Evolutionary conservation across 2,113 vertebrate genomes (phyloP), one percentile per base, ranked within the genome.

Genomic region (Fregata magnificens): DNA sequence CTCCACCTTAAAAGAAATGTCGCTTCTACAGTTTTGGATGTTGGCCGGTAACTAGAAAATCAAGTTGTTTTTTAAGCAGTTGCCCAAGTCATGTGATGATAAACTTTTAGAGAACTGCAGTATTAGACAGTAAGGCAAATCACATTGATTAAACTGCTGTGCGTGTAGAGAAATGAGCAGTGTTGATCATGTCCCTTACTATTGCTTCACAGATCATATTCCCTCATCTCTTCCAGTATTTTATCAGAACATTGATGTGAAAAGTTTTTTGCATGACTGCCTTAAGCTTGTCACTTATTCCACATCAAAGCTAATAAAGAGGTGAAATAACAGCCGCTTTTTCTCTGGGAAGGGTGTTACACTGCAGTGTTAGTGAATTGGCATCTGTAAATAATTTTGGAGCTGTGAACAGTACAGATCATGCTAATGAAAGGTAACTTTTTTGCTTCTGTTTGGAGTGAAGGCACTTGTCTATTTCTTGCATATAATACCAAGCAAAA

Each of bases 221-320:
- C 77, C 52, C 78, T 90, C 67, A 77, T 72, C 81, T 86, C 82
- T 96, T 55, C 36, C 81, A 90, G 95, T 95, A 94, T 92, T 95
- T 86, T 84, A 79, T 49, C 49, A 74, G 65, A 65, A 79, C 29
- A n/a, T 24, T 52, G 67, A 84, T 87, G 82, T 86, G 95, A 73
- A 74, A 76, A 85, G 91, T 58, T 82, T 93, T 90, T 94, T 97
- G 97, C 97, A 97, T 98, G 97, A 93, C 80, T 83, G 91, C 96
- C 77, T 96, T 66, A 73, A 95, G 86, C 88, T 15, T 92, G 82
- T 93, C 91, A 86, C 86, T 89, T 93, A 74, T 42, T 97, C 63
- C 94, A 90, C 12, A 78, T 93, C 80, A 74, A 24, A 80, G 71
- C 92, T 59, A 70, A 97, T 67, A 34, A 93, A 83, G 97, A 95